Percentiles rank a stretch among this genome's conserved stretches.
Conservation (phyloP, 2,797 vertebrate species). For the Microchirus variegatus region DNA sequence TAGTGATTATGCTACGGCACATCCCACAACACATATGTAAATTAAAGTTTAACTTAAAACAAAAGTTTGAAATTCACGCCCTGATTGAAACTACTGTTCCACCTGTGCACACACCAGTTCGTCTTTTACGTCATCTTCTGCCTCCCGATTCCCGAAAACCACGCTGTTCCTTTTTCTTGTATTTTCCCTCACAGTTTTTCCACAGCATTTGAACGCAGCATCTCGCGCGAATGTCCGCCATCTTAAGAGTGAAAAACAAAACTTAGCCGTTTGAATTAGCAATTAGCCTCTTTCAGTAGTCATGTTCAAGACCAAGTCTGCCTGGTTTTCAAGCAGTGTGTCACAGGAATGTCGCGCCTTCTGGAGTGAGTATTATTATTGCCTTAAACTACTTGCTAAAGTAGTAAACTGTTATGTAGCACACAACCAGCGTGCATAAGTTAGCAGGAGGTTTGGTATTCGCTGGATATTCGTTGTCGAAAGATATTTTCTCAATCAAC, state of each 20-base stretch:
- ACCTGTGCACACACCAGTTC: no score
- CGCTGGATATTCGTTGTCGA: no score
- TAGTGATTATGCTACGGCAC: no score
- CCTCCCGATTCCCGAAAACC: background rate
- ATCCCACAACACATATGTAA: no score
- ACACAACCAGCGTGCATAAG: no score
- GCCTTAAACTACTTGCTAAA: background rate
- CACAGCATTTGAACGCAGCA: constrained; percentile 32
- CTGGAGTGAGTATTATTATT: constrained; percentile 85
- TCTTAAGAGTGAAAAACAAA: background rate
- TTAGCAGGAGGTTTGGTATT: no score
- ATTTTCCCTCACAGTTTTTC: constrained; percentile 21
- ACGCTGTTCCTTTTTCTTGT: background rate
- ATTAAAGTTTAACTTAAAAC: no score
- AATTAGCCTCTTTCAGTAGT: background rate
- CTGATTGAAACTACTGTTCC: no score
- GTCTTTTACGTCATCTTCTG: no score
- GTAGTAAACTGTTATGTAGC: no score
- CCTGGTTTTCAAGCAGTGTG: constrained; percentile 93
- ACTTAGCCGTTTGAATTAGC: background rate
- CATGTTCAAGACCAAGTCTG: constrained; percentile 86
- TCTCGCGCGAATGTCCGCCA: background rate
- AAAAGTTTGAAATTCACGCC: no score
- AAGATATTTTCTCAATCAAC: no score
- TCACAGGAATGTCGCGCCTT: constrained; percentile 53